Conservation (phyloP, 2,113 vertebrate genomes). For the Globicephala melas region DNA sequence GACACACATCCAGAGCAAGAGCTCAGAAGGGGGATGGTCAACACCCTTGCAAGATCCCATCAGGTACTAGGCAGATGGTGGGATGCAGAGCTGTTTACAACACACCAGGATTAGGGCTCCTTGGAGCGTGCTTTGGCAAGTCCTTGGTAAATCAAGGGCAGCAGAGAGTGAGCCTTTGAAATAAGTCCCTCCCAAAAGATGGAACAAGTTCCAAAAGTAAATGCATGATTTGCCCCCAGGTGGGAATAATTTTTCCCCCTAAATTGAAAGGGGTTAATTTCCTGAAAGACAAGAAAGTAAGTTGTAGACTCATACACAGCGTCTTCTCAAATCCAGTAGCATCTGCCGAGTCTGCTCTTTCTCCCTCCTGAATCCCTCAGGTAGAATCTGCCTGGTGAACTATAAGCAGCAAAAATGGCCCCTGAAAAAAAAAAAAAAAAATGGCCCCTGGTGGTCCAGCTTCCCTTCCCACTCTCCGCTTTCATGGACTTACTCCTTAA, state of each 20-base stretch:
- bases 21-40: neutral
- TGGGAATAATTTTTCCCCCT: neutral
- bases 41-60: neutral
- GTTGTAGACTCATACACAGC: neutral
- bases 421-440: too few species aligned
- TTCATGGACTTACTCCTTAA: neutral
- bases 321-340: neutral
- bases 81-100: neutral
- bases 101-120: neutral
- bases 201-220: neutral
- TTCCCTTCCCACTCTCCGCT: neutral
- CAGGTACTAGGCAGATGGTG: neutral
- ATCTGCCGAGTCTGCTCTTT: neutral
- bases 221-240: neutral
- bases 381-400: neutral
- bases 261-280: slow-evolving; percentile 3
- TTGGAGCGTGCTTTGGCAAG: neutral
- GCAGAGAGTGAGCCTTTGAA: neutral
- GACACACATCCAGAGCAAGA: neutral
- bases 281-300: neutral
- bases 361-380: neutral
- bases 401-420: neutral
- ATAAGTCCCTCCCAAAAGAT: neutral
- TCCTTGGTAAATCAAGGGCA: neutral
- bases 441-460: neutral